These are phyloP conservation scores for Ichneumoninae sp. DNA, from an alignment of 2,888 invertebrate genomes.

Conservation along the genomic window DNA sequence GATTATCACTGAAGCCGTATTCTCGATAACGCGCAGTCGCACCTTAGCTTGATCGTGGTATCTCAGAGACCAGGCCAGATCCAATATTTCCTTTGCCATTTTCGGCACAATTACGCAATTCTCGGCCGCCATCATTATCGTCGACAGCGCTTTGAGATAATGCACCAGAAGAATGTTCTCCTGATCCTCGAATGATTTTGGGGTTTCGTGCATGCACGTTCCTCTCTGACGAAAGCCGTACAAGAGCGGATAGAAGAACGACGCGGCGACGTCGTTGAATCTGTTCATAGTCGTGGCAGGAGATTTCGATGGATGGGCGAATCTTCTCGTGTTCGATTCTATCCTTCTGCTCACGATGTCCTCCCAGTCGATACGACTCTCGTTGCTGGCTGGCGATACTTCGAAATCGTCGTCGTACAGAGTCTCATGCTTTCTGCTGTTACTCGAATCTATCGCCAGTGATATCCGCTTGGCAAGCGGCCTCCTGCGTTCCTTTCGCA, in stretches of 20 bases:
- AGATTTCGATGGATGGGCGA: slow-evolving; percentile 83
- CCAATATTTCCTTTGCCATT: slow-evolving; percentile 90
- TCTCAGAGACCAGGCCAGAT: slow-evolving; percentile 88
- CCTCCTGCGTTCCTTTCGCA: slow-evolving; percentile 51
- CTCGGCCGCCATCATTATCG: slow-evolving; percentile 88
- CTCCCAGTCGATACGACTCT: slow-evolving; percentile 76
- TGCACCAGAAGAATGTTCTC: slow-evolving; percentile 89
- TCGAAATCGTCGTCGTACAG: slow-evolving; percentile 78
- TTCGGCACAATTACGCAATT: slow-evolving; percentile 88
- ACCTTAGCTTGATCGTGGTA: slow-evolving; percentile 89
- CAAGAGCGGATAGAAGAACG: slow-evolving; percentile 93
- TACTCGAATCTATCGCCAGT: slow-evolving; percentile 75
- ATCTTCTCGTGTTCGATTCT: slow-evolving; percentile 90
- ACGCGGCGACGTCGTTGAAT: slow-evolving; percentile 90
- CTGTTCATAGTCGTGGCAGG: slow-evolving; percentile 86
- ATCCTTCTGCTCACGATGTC: slow-evolving; percentile 90
- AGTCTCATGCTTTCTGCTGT: slow-evolving; percentile 72
- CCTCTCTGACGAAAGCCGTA: slow-evolving; percentile 88
- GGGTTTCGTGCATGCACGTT: slow-evolving; percentile 85
- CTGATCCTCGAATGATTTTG: slow-evolving; percentile 86
- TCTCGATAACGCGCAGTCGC: slow-evolving; percentile 88
- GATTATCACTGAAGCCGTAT: slow-evolving; percentile 88
- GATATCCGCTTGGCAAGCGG: slow-evolving; percentile 72
- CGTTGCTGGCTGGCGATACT: slow-evolving; percentile 68
- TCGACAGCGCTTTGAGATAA: slow-evolving; percentile 89